Evolutionary conservation across 2,888 invertebrate genomes (phyloP).

Genomic region (Melinaea marsaeus): DNA sequence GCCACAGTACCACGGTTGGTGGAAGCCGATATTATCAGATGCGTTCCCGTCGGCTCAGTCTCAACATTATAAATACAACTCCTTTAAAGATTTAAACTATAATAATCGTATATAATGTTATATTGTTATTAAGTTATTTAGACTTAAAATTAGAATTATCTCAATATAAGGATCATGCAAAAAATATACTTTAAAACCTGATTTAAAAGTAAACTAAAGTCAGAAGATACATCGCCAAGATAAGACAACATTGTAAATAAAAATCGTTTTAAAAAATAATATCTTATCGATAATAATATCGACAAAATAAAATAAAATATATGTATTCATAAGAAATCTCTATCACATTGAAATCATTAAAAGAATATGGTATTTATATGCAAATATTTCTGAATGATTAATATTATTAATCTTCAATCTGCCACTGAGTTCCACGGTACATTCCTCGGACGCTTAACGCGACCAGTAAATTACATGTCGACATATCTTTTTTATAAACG

Average conservation of each 20-base stretch:
- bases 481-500: constrained; percentile 36
- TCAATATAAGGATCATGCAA: neutral
- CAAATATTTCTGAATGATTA: constrained; percentile 61
- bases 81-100: constrained; percentile 40
- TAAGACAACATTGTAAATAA: neutral
- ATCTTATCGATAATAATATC: constrained; percentile 20
- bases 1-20: constrained; percentile 43
- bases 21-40: constrained; percentile 45
- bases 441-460: constrained; percentile 49
- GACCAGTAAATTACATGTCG: constrained; percentile 52
- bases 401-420: constrained; percentile 68
- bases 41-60: constrained; percentile 39
- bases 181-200: neutral
- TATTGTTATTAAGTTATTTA: too few relatives aligned
- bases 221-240: constrained; percentile 2
- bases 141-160: neutral
- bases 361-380: constrained; percentile 55
- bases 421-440: constrained; percentile 66
- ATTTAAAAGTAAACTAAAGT: constrained; percentile 1
- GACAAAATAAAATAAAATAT: constrained; percentile 28
- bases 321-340: constrained; percentile 51
- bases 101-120: constrained; percentile 35
- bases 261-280: constrained; percentile 21
- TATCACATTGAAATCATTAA: constrained; percentile 52
- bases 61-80: constrained; percentile 43